Percentiles rank a stretch among this genome's conserved stretches.
phyloP scores from a whole-genome alignment of 2,888 invertebrate species.

The Melangyna quadrimaculata region DNA sequence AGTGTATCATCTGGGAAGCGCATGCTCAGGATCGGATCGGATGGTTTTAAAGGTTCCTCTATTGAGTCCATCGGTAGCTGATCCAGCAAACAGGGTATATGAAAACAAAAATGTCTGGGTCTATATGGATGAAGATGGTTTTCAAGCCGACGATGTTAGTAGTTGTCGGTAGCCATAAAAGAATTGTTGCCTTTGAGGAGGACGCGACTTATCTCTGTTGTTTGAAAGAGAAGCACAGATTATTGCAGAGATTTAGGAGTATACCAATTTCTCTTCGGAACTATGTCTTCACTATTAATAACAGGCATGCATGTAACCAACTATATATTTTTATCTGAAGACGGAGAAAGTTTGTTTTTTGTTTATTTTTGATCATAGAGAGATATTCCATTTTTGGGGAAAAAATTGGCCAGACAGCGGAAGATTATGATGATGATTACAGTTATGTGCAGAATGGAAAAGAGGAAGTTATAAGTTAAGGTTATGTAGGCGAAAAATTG shows the following conservation, averaged over 20 bases:
- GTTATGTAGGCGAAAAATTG: slow-evolving; percentile 54
- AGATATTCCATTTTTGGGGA: slow-evolving; percentile 61
- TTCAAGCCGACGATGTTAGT: slow-evolving; percentile 13
- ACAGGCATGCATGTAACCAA: slow-evolving; percentile 6
- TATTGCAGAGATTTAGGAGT: slow-evolving; percentile 40
- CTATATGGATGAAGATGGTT: slow-evolving; percentile 27
- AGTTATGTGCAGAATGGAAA: slow-evolving; percentile 33
- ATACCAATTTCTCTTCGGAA: slow-evolving; percentile 32
- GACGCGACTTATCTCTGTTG: slow-evolving; percentile 2
- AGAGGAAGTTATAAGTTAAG: slow-evolving; percentile 50
- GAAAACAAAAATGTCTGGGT: background rate
- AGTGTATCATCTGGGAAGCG: slow-evolving; percentile 47
- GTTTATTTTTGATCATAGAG: background rate
- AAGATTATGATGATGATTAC: slow-evolving; percentile 52
- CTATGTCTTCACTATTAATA: background rate
- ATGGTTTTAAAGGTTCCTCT: slow-evolving; percentile 10
- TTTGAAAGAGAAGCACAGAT: slow-evolving; percentile 29
- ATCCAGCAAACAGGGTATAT: background rate
- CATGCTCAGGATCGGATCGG: slow-evolving; percentile 11
- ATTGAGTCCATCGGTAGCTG: background rate
- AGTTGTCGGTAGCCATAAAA: slow-evolving; percentile 46
- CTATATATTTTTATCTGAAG: slow-evolving; percentile 11
- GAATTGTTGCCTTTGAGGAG: slow-evolving; percentile 30
- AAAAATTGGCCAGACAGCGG: slow-evolving; percentile 48
- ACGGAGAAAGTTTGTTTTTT: slow-evolving; percentile 58